Percentiles rank a stretch among this genome's conserved stretches.
Conservation (phyloP, 2,113 vertebrate genomes). For the Nettapus auritus region DNA sequence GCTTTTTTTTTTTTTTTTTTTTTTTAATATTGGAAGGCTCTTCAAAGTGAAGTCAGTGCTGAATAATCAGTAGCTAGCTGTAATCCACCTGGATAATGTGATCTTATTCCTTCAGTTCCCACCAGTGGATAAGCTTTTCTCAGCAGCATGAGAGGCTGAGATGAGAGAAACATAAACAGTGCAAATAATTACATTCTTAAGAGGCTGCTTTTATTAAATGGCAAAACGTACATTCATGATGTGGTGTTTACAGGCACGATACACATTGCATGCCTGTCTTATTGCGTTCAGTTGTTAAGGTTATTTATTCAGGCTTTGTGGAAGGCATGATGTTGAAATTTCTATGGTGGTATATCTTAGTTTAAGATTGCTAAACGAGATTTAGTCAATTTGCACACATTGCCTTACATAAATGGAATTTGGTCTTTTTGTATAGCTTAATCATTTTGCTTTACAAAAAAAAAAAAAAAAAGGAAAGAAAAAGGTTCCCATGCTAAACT, state of each 20-base stretch:
- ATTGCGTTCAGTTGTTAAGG: background rate
- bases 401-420: background rate
- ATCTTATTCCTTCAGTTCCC: background rate
- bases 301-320: background rate
- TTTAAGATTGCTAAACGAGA: background rate
- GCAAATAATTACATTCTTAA: background rate
- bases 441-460: background rate
- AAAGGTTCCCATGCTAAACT: background rate
- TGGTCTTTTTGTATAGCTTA: background rate
- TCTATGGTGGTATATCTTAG: background rate
- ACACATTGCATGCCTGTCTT: background rate
- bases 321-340: background rate
- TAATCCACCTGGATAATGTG: background rate
- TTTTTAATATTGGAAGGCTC: background rate
- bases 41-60: constrained; percentile 15
- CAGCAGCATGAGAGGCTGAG: background rate
- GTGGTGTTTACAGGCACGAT: background rate
- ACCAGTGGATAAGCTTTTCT: background rate
- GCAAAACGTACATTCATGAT: background rate
- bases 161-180: background rate
- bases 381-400: background rate
- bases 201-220: background rate
- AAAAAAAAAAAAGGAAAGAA: background rate
- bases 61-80: background rate
- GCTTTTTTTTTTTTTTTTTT: background rate